Base-by-base conservation (phyloP, 2,888 invertebrate genomes). In the Phanerotoma sp. region DNA sequence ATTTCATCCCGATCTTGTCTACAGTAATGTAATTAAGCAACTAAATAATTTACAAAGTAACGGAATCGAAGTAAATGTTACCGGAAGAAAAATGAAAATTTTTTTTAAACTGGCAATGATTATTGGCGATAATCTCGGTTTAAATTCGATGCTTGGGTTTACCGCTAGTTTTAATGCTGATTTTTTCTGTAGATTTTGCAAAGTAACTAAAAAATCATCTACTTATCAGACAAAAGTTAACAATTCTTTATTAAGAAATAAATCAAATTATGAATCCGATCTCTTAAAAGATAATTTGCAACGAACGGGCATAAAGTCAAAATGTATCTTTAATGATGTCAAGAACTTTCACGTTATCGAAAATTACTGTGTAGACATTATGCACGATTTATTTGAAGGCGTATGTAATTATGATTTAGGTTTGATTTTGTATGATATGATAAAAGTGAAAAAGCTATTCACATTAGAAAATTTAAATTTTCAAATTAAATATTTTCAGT, bases 121-220 rank as follows among this genome's bases (percentile, higher is more conserved):
- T n/a, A 20, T 52, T 25, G 56, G 56, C 10, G 56, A 51, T 30
- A 55, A 55, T 35, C 32, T 50, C 7, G 55, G 55, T n/a, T 16
- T 55, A 5, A 47, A 21, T 47, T 3, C 7, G 13, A 30, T 18
- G n/a, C 30, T 49, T 5, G 40, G 40, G 6, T 49, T 40, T 20
- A 9, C 13, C 5, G 4, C 5, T 11, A 21, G 40, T 40, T 40
- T 49, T 9, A 49, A 30, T 21, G 10, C 40, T 1, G n/a, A 28
- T 13, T 18, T 18, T 28, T 49, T 30, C n/a, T 49, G 49, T 40
- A 15, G 49, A 30, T 20, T 49, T 18, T 49, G 49, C 10, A 40
- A 5, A n/a, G 7, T 40, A 13, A 40, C 5, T 30, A 11, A 16
- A 16, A 28, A 40, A 9, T 10, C 21, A 16, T 20, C 2, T 9